A percentile compares a stretch with the other conserved stretches of the same genome.
phyloP scores from a whole-genome alignment of 1,140 invertebrate genomes.

The Goniozus legneri region DNA sequence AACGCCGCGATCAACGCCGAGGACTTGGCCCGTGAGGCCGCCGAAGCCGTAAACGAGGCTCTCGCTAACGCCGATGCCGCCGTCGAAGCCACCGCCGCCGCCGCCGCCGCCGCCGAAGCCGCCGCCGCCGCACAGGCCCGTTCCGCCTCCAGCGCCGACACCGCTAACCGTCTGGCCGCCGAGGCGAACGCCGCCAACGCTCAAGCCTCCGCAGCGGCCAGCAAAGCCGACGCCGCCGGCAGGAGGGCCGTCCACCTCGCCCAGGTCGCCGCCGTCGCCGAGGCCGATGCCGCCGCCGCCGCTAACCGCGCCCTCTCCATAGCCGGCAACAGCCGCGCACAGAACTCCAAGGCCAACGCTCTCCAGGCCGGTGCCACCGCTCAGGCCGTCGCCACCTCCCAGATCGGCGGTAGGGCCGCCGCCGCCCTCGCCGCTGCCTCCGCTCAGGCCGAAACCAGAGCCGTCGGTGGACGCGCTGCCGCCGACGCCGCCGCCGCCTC shows the following conservation, averaged over 20 bases:
- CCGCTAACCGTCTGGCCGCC: neutral
- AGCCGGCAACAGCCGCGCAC: neutral
- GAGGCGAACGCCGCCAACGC: neutral
- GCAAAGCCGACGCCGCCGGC: neutral
- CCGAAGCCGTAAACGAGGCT: neutral
- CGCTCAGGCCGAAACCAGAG: neutral
- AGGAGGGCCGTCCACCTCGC: neutral
- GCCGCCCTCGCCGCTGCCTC: neutral
- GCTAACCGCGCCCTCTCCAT: neutral
- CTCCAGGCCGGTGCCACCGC: neutral
- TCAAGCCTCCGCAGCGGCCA: neutral
- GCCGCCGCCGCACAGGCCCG: neutral
- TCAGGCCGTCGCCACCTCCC: neutral
- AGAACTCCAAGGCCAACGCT: neutral
- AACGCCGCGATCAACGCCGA: neutral
- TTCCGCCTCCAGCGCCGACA: neutral
- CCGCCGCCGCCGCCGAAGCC: neutral
- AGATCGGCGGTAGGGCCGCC: neutral
- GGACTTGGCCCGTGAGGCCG: neutral
- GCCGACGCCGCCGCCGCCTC: neutral
- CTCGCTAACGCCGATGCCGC: neutral
- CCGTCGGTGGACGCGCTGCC: neutral
- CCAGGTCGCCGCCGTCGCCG: neutral
- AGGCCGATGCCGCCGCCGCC: neutral
- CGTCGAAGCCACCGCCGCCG: neutral